phyloP scores from a whole-genome alignment of 1,140 invertebrate species.

The Listronotus bonariensis region DNA sequence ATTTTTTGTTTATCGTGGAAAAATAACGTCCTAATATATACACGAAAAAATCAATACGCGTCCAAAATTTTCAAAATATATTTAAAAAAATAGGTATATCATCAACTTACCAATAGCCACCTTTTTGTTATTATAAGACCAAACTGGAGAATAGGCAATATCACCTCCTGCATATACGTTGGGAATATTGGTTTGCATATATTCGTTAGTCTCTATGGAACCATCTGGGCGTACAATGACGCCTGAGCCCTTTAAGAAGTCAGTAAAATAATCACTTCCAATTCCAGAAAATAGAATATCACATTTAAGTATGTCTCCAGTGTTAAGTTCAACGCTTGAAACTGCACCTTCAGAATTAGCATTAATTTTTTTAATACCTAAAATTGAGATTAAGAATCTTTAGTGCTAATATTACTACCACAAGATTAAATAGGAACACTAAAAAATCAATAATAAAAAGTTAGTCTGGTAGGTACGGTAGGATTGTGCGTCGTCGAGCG shows the following conservation, averaged over 20 bases:
- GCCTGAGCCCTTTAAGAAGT: constrained; percentile 76
- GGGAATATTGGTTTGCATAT: constrained; percentile 76
- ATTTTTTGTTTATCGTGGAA: too few relatives aligned
- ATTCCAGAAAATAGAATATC: constrained; percentile 85
- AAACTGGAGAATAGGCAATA: constrained; percentile 88
- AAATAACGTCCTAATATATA: too few relatives aligned
- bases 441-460: not conserved
- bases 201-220: constrained; percentile 71
- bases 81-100: too few relatives aligned
- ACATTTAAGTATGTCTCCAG: constrained; percentile 70
- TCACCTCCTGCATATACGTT: constrained; percentile 89
- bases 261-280: constrained; percentile 79
- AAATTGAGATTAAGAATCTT: not conserved
- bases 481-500: too few relatives aligned
- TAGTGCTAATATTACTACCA: not conserved
- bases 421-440: not conserved
- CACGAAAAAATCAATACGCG: too few relatives aligned
- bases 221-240: constrained; percentile 73
- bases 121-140: constrained; percentile 62
- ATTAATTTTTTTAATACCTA: constrained; percentile 61
- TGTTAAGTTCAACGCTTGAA: constrained; percentile 67
- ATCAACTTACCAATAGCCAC: constrained; percentile 66
- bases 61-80: too few relatives aligned
- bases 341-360: constrained; percentile 62
- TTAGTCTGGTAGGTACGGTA: too few relatives aligned